Evolutionary conservation across 2,113 vertebrate species (phyloP), one percentile per base, ranked within the genome.

Genomic region (Azemiops feae): DNA sequence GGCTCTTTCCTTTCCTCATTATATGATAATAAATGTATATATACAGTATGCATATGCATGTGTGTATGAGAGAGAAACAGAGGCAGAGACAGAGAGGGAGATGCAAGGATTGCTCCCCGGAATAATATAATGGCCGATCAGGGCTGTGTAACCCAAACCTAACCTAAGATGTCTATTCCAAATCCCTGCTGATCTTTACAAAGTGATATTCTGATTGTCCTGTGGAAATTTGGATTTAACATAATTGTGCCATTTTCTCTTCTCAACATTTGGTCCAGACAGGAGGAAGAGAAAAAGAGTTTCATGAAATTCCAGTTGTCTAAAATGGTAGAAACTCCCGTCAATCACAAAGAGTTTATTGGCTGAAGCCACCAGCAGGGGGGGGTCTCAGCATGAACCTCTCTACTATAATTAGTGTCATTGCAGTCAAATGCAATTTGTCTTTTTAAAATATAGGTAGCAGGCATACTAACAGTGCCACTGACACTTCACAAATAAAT

Each of bases 341-440:
- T 97, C 98, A 98, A 93, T 98, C 96, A 97, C 0, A 3, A 95
- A 74, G 0, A 95, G 95, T 95, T 97, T 97, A 92, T 87, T 97
- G 96, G 96, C 95, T 22, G 0, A 11, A 23, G 91, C 96, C 64
- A 64, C 95, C 91, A 2, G 94, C 85, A 95, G 95, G 97, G 96
- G 27, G 27, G 47, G 96, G 97, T 95, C 96, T 94, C 95, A 96
- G 92, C 96, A 96, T 93, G 94, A 97, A 96, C 64, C 93, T 95
- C 96, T 97, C 96, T 54, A 0, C 95, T 92, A 94, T 95, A 93
- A 97, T 97, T 97, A 98, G 95, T 90, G 94, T 97, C 97, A 97
- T 94, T 0, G 6, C 94, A 97, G 97, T 97, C 97, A 98, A 96
- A 97, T 96, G 94, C 95, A 96, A 97, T 97, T 97, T 97, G 92